phyloP scores from a whole-genome alignment of 2,797 vertebrate species.

The Peromyscus melanophrys region DNA sequence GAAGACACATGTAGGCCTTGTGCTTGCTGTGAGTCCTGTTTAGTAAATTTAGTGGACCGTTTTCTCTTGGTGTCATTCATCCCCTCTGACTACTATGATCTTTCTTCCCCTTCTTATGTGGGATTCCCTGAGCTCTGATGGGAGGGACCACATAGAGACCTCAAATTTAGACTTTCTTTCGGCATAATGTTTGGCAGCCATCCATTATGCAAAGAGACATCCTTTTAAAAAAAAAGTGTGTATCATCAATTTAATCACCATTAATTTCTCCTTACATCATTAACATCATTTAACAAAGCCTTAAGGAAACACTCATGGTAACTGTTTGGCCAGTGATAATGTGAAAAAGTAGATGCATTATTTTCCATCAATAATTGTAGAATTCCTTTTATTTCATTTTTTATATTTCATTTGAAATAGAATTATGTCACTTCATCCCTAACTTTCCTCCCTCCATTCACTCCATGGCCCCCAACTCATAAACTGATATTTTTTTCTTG shows the following conservation, averaged over 20 bases:
- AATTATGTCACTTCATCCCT: background rate
- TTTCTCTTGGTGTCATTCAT: background rate
- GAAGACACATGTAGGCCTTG: background rate
- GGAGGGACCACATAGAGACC: background rate
- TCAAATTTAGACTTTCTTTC: too few relatives aligned
- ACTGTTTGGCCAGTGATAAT: background rate
- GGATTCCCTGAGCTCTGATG: background rate
- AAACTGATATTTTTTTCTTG: background rate
- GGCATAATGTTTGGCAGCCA: background rate
- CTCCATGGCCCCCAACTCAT: background rate
- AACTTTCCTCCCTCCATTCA: too few relatives aligned
- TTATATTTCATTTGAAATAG: background rate
- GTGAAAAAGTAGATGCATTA: background rate
- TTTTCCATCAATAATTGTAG: background rate
- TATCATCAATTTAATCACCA: background rate
- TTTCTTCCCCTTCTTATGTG: background rate
- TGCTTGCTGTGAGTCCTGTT: background rate
- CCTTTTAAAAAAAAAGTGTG: background rate
- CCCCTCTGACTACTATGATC: background rate
- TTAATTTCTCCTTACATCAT: background rate
- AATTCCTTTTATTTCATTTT: background rate
- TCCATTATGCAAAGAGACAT: background rate
- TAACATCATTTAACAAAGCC: background rate
- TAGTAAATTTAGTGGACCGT: background rate
- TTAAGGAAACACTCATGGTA: background rate